Evolutionary conservation across 2,888 invertebrate species (phyloP).

Genomic region (Caenorhabditis zanzibari): DNA sequence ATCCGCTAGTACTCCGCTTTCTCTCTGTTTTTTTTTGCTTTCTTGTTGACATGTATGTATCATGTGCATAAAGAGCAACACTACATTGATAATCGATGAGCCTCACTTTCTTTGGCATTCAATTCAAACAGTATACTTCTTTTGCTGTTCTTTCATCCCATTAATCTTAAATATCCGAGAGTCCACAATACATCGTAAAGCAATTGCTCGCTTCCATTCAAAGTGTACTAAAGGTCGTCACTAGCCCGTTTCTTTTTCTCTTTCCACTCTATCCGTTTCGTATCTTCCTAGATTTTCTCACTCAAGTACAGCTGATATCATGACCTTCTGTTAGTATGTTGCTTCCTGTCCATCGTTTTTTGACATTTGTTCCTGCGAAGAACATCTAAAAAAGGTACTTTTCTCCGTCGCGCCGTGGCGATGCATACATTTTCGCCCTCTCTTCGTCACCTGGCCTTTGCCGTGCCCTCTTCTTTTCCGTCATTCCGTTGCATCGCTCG

Average conservation of each 20-base stretch:
- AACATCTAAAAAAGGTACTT: not conserved
- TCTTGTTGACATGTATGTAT: constrained; percentile 17
- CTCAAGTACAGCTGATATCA: not conserved
- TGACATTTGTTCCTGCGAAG: not conserved
- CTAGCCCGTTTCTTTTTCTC: not conserved
- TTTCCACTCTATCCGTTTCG: not conserved
- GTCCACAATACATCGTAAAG: constrained; percentile 1
- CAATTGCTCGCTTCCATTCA: not conserved
- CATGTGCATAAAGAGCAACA: not conserved
- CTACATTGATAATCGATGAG: constrained; percentile 7
- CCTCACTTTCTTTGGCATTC: not conserved
- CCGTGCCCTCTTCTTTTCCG: constrained; percentile 17
- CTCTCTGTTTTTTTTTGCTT: not conserved
- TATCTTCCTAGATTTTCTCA: not conserved
- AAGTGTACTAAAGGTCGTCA: constrained; percentile 12
- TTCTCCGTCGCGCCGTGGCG: not conserved
- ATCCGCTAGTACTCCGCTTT: not conserved
- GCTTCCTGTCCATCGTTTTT: not conserved
- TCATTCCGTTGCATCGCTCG: constrained; percentile 20
- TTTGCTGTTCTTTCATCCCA: no score
- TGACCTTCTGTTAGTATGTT: not conserved
- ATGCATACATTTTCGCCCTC: constrained; percentile 1
- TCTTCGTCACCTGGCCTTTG: constrained; percentile 17
- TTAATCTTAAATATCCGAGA: not conserved
- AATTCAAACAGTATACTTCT: no score